Percentiles rank a stretch among this genome's conserved stretches.
phyloP scores from a whole-genome alignment of 1,140 invertebrate genomes.

The Drosophila tsacasi region DNA sequence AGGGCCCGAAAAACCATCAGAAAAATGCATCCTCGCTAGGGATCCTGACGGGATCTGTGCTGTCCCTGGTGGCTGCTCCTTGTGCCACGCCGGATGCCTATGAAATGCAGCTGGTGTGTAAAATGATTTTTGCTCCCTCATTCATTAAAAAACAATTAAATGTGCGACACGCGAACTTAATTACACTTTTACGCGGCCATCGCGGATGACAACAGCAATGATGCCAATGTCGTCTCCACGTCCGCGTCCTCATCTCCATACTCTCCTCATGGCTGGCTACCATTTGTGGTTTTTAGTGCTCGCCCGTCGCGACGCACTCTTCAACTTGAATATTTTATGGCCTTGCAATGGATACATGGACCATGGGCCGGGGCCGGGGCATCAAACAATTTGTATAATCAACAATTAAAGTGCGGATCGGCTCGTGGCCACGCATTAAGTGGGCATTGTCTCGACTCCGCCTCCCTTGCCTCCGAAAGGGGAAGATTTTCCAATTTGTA shows the following conservation, averaged over 20 bases:
- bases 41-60: neutral
- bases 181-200: constrained; percentile 70
- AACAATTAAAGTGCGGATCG: constrained; percentile 71
- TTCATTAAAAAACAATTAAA: constrained; percentile 82
- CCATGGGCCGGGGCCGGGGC: constrained; percentile 5
- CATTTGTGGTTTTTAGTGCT: constrained; percentile 38
- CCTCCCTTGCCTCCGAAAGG: neutral
- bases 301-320: constrained; percentile 35
- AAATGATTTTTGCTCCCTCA: constrained; percentile 67
- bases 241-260: constrained; percentile 1
- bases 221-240: constrained; percentile 27
- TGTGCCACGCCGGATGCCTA: constrained; percentile 19
- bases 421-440: constrained; percentile 64
- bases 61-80: constrained; percentile 3
- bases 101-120: constrained; percentile 60
- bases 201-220: constrained; percentile 39
- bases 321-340: constrained; percentile 67
- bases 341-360: constrained; percentile 33
- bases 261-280: constrained; percentile 7
- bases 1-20: constrained; percentile 7
- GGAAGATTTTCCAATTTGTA: constrained; percentile 67
- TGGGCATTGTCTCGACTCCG: constrained; percentile 54
- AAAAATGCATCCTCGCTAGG: constrained; percentile 18
- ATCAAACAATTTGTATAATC: constrained; percentile 65
- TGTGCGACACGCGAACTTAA: constrained; percentile 76